These are phyloP conservation scores for Paracanthobrama guichenoti DNA, from an alignment of 2,113 vertebrate species.

Conservation along the genomic window DNA sequence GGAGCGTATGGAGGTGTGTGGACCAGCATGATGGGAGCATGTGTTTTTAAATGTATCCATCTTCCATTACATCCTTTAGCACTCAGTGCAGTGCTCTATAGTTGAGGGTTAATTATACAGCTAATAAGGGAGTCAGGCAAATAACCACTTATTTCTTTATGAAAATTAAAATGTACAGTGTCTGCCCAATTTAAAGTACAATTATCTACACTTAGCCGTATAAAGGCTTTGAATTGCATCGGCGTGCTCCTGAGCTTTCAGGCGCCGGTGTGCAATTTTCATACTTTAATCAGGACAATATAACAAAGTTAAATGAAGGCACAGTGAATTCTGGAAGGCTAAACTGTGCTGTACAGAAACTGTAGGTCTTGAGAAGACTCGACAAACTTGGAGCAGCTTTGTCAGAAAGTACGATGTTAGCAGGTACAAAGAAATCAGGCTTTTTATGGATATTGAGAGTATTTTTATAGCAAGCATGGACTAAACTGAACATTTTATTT, in stretches of 20 bases:
- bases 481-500: neutral
- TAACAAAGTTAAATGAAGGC: conserved; percentile 26
- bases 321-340: neutral
- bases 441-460: neutral
- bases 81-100: conserved; percentile 84
- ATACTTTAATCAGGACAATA: conserved; percentile 50
- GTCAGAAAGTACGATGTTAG: neutral
- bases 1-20: neutral
- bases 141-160: conserved; percentile 92
- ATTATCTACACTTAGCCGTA: conserved; percentile 91
- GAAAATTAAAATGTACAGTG: conserved; percentile 93
- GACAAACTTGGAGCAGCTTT: neutral
- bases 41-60: conserved; percentile 36
- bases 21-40: conserved; percentile 15
- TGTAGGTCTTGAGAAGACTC: neutral
- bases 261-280: conserved; percentile 48
- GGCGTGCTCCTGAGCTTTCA: conserved; percentile 57
- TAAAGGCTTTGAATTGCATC: conserved; percentile 88
- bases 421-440: neutral
- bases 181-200: conserved; percentile 89
- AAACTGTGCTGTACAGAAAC: conserved; percentile 17
- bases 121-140: conserved; percentile 90
- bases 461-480: neutral
- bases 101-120: conserved; percentile 94
- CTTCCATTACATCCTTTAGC: conserved; percentile 84